phyloP scores from a whole-genome alignment of 2,113 vertebrate species.

The Scopus umbretta region DNA sequence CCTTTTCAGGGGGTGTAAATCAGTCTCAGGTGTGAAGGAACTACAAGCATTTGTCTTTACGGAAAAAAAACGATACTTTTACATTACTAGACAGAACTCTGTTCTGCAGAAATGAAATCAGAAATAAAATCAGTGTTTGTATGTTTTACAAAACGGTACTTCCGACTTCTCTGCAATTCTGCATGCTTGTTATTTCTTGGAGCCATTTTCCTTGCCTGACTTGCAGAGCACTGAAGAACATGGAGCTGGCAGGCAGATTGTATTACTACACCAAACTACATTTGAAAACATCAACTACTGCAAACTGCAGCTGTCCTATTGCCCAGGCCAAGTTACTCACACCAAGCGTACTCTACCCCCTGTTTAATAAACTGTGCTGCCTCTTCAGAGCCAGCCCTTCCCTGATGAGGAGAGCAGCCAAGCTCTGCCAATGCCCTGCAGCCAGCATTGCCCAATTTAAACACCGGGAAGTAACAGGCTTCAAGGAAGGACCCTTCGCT shows the following conservation, averaged over 20 bases:
- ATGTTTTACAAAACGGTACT: background rate
- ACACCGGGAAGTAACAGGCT: background rate
- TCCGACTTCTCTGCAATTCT: background rate
- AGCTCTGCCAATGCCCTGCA: background rate
- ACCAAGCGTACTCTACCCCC: rapidly evolving
- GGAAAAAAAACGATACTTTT: background rate
- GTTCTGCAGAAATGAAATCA: background rate
- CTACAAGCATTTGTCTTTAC: background rate
- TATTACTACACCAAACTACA: background rate
- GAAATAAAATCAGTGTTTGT: background rate
- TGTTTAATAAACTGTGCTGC: background rate
- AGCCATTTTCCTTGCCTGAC: conserved; percentile 26
- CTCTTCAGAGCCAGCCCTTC: background rate
- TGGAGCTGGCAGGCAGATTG: conserved; percentile 8
- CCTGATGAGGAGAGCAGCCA: background rate
- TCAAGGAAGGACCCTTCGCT: background rate
- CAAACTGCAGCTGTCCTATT: background rate
- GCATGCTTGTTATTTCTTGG: background rate
- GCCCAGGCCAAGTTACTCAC: background rate
- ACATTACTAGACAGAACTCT: background rate
- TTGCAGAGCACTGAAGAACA: background rate
- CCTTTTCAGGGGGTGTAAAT: background rate
- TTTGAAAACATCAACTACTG: background rate
- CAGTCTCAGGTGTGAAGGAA: background rate
- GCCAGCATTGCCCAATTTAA: background rate